These are phyloP conservation scores for Ammodramus savannarum DNA, from an alignment of 2,113 vertebrate genomes.

Conservation along the genomic window DNA sequence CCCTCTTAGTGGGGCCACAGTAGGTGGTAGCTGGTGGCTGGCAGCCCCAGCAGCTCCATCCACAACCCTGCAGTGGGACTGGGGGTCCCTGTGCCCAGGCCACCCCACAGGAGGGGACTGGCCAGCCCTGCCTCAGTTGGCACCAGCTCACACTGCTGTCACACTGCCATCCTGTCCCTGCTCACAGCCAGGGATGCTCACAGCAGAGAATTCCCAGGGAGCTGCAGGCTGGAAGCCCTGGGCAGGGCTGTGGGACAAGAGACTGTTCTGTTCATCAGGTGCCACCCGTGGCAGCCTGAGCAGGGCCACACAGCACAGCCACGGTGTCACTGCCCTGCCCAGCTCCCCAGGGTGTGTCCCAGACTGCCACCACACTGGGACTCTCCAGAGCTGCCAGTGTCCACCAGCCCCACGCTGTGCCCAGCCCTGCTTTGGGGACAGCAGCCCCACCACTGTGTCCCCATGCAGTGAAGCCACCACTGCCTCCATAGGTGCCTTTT, in stretches of 20 bases:
- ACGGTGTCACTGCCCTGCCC: neutral
- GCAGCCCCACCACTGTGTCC: neutral
- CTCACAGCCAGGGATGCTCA: neutral
- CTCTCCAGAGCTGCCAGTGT: neutral
- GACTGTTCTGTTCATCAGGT: neutral
- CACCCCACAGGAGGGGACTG: neutral
- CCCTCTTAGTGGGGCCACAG: neutral
- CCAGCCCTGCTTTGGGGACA: neutral
- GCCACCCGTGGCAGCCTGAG: rapidly evolving
- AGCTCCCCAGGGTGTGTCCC: rapidly evolving
- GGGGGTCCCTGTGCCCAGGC: neutral
- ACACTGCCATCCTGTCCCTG: neutral
- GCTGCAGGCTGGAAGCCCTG: neutral
- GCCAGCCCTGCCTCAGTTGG: neutral
- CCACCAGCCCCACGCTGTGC: neutral
- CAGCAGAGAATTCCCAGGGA: neutral
- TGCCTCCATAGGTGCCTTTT: slow-evolving; percentile 56
- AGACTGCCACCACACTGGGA: neutral
- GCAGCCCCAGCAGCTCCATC: neutral
- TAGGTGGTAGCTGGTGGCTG: neutral
- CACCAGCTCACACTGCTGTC: neutral
- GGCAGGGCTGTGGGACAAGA: rapidly evolving
- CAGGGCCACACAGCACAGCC: rapidly evolving
- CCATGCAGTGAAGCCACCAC: neutral
- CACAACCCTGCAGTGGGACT: rapidly evolving